A percentile compares a stretch with the other conserved stretches of the same genome.
Conservation (phyloP, 2,888 invertebrate species). For the Drosophila setosimentum region DNA sequence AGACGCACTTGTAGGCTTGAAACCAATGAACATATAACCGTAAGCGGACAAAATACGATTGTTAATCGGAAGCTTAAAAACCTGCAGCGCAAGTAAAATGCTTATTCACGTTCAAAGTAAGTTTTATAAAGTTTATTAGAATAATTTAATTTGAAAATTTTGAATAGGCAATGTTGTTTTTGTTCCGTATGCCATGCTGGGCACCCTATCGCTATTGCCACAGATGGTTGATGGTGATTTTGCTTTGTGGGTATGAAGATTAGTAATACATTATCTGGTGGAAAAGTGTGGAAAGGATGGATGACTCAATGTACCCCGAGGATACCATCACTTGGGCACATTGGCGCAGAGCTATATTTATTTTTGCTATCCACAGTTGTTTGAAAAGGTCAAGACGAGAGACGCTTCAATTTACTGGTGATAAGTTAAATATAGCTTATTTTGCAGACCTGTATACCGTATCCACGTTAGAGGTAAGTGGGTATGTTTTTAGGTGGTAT, state of each 20-base stretch:
- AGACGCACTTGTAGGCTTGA: not conserved
- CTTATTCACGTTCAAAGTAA: not conserved
- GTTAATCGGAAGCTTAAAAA: not conserved
- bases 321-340: too few relatives aligned
- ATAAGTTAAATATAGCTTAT: slow-evolving; percentile 91
- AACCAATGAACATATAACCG: not conserved
- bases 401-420: slow-evolving; percentile 88
- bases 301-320: too few relatives aligned
- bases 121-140: not conserved
- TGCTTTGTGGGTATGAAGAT: slow-evolving; percentile 92
- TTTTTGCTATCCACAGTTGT: slow-evolving; percentile 89
- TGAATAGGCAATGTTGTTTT: slow-evolving; percentile 42
- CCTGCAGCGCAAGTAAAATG: not conserved
- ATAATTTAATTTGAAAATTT: not conserved
- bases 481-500: slow-evolving; percentile 89
- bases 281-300: too few relatives aligned
- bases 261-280: slow-evolving; percentile 71
- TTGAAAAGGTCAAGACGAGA: slow-evolving; percentile 86
- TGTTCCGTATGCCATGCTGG: slow-evolving; percentile 82
- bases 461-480: slow-evolving; percentile 89
- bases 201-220: slow-evolving; percentile 91
- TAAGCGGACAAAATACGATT: not conserved
- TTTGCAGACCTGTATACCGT: slow-evolving; percentile 89
- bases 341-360: slow-evolving; percentile 87
- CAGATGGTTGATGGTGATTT: slow-evolving; percentile 92